Evolutionary conservation across 2,888 invertebrate species (phyloP).

Genomic region (Tyria jacobaeae): DNA sequence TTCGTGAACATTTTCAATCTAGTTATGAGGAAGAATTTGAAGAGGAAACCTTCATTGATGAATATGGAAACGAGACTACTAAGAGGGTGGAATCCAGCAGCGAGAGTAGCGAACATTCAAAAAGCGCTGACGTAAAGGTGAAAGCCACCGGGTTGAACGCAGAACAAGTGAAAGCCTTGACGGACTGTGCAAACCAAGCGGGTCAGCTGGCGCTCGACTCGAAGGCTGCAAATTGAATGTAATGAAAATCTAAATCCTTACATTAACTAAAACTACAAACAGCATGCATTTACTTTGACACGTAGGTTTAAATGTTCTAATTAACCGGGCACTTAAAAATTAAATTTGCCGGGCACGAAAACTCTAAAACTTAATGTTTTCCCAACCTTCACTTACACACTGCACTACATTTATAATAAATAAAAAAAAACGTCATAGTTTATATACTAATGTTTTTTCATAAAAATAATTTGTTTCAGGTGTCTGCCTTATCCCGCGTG

Average conservation of each 20-base stretch:
- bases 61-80: slow-evolving; percentile 79
- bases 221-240: slow-evolving; percentile 80
- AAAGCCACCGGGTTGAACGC: slow-evolving; percentile 81
- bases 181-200: slow-evolving; percentile 82
- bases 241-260: slow-evolving; percentile 54
- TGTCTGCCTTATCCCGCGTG: slow-evolving; percentile 69
- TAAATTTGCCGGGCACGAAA: slow-evolving; percentile 59
- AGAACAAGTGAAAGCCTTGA: slow-evolving; percentile 80
- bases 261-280: slow-evolving; percentile 44
- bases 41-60: slow-evolving; percentile 81
- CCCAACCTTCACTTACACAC: slow-evolving; percentile 23
- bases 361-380: slow-evolving; percentile 38
- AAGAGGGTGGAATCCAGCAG: slow-evolving; percentile 81
- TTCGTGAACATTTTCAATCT: slow-evolving; percentile 78
- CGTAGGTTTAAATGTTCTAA: slow-evolving; percentile 29
- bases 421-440: neutral
- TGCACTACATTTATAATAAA: slow-evolving; percentile 12
- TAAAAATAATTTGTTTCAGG: slow-evolving; percentile 76
- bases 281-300: slow-evolving; percentile 36
- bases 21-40: slow-evolving; percentile 84
- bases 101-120: slow-evolving; percentile 82
- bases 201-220: slow-evolving; percentile 83
- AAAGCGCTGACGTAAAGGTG: slow-evolving; percentile 81
- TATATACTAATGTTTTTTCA: slow-evolving; percentile 24
- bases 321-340: slow-evolving; percentile 31